Evolutionary conservation across 2,797 vertebrate species (phyloP), one percentile per base, ranked within the genome.

Genomic region (Lepidocolaptes lacrymiger): DNA sequence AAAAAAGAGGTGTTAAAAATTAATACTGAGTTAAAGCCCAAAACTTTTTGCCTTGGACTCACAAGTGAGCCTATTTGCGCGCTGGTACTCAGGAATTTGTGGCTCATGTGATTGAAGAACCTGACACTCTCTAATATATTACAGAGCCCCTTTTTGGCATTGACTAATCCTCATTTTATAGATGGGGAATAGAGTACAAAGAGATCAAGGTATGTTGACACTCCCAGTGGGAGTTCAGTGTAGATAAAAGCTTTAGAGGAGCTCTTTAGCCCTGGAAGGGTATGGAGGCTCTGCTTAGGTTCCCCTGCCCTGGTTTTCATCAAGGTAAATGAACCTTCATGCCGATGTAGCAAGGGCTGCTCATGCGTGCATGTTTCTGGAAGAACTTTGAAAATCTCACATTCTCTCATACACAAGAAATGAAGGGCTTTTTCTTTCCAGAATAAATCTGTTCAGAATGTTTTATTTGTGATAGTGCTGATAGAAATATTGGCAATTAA

Each of bases 201-300:
- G 92, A 95, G 85, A 95, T 95, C 85, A 90, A 94, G 94, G 88
- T 81, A 88, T 88, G 89, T 85, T 92, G 94, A 86, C 90, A 9
- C 71, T 97, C 79, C 91, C 88, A 10, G 21, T 54, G 94, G 85
- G 93, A 97, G 89, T 88, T 95, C 91, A 88, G 66, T 37, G 73
- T 76, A 91, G 95, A 94, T 95, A 96, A 97, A 96, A 95, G 93
- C 94, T 95, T 93, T 62, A 75, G 79, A 91, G 85, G 46, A 91
- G 49, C 66, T 90, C 6, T 93, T 94, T 88, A 94, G 79, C 62
- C 69, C 76, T 94, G 71, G 48, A 73, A 95, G 59, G 36, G 26
- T 52, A 49, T 34, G 51, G 73, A 91, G 54, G 62, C 30, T 96
- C 66, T 88, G 85, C 91, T 72, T 62, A 88, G 72, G 75, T 89